Evolutionary conservation across 2,888 invertebrate species (phyloP).

Genomic region (Pseudoips prasinana): DNA sequence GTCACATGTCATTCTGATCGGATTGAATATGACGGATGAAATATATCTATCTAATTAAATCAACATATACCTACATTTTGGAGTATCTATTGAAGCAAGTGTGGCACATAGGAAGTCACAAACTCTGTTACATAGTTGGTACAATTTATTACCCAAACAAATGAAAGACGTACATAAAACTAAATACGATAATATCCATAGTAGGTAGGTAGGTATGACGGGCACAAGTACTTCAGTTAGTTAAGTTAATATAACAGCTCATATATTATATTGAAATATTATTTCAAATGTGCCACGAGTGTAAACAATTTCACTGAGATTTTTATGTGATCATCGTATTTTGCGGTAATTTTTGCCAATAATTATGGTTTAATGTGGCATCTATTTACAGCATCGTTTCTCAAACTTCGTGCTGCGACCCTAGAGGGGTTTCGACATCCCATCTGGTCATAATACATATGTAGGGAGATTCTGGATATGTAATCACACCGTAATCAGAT

Average conservation of each 20-base stretch:
- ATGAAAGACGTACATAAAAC: slow-evolving; percentile 24
- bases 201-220: slow-evolving; percentile 29
- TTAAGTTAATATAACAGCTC: slow-evolving; percentile 39
- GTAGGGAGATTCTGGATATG: no score
- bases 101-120: no score
- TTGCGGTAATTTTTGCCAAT: slow-evolving; percentile 44
- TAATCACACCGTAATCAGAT: no score
- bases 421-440: no score
- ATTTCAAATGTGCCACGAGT: slow-evolving; percentile 44
- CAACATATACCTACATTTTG: no score
- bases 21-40: no score
- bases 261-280: slow-evolving; percentile 18
- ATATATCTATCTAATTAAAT: no score
- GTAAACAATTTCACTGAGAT: slow-evolving; percentile 39
- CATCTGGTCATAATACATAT: no score
- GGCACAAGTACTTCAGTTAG: slow-evolving; percentile 74
- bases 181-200: slow-evolving; percentile 8
- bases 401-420: slow-evolving; percentile 1
- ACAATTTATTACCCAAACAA: not conserved
- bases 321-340: slow-evolving; percentile 45
- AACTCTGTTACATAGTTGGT: no score
- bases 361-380: slow-evolving; percentile 32
- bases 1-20: no score
- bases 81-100: no score
- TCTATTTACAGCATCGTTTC: slow-evolving; percentile 26